A percentile compares a stretch with the other conserved stretches of the same genome.
Evolutionary conservation across 2,113 vertebrate species (phyloP).

Genomic region (Oncorhynchus kisutch): DNA sequence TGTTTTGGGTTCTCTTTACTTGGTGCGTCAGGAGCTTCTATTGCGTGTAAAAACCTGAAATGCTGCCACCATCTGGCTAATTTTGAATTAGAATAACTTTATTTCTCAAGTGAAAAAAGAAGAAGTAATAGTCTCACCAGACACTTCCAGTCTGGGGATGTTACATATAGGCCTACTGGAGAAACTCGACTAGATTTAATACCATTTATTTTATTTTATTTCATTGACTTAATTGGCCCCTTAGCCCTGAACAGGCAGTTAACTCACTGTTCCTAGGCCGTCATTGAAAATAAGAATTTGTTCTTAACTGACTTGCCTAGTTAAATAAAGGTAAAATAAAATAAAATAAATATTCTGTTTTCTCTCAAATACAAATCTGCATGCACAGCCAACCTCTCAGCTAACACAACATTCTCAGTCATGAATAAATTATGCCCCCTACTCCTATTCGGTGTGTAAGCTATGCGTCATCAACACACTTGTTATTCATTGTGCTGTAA

Average conservation of each 20-base stretch:
- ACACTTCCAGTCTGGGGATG: neutral
- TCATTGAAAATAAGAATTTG: too few relatives aligned
- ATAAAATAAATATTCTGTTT: too few relatives aligned
- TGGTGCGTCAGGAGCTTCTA: slow-evolving; percentile 43
- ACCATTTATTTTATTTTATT: neutral
- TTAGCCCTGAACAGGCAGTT: too few relatives aligned
- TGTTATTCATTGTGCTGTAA: neutral
- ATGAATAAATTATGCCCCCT: neutral
- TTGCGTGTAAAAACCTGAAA: slow-evolving; percentile 19
- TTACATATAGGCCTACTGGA: neutral
- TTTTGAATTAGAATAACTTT: neutral
- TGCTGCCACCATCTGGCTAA: slow-evolving; percentile 61
- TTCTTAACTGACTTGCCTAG: too few relatives aligned
- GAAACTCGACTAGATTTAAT: neutral
- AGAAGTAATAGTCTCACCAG: neutral
- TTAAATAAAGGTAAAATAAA: too few relatives aligned
- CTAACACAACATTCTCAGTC: neutral
- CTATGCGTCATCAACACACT: neutral
- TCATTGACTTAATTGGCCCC: neutral
- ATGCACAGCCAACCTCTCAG: neutral
- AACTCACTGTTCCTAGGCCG: too few relatives aligned
- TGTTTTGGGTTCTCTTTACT: neutral
- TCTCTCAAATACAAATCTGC: neutral
- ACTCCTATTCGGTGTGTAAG: neutral
- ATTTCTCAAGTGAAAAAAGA: neutral